phyloP scores from a whole-genome alignment of 2,113 vertebrate species.

The Pungitius pungitius region DNA sequence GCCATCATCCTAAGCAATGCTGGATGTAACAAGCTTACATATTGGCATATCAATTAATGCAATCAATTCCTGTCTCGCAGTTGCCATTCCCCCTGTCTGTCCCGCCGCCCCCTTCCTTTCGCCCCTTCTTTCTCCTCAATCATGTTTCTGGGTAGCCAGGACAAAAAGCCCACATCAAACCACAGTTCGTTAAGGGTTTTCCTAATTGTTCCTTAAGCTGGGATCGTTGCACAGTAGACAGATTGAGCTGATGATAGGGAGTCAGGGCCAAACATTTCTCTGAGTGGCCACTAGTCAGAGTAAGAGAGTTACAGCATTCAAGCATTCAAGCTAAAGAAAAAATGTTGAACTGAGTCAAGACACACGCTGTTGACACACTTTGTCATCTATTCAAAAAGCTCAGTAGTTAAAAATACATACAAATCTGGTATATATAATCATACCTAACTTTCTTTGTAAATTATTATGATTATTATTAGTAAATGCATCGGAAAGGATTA shows the following conservation, averaged over 20 bases:
- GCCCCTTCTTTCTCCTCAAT: slow-evolving; percentile 60
- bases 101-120: slow-evolving; percentile 50
- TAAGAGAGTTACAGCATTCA: slow-evolving; percentile 25
- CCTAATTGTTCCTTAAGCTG: slow-evolving; percentile 71
- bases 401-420: neutral
- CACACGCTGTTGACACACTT: slow-evolving; percentile 22
- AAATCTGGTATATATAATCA: neutral
- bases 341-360: slow-evolving; percentile 19
- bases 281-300: slow-evolving; percentile 7
- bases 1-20: slow-evolving; percentile 97
- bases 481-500: slow-evolving; percentile 6
- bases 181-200: slow-evolving; percentile 77
- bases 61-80: slow-evolving; percentile 98
- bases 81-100: slow-evolving; percentile 84
- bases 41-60: slow-evolving; percentile 99
- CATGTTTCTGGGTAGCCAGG: slow-evolving; percentile 59
- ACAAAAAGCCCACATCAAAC: slow-evolving; percentile 79
- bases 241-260: slow-evolving; percentile 21
- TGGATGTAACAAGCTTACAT: slow-evolving; percentile 99
- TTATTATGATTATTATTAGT: neutral
- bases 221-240: slow-evolving; percentile 35
- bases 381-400: too few species aligned
- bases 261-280: neutral
- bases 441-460: neutral
- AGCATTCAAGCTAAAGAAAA: slow-evolving; percentile 23